Conservation (phyloP, 2,888 invertebrate species). For the Allacma fusca region DNA sequence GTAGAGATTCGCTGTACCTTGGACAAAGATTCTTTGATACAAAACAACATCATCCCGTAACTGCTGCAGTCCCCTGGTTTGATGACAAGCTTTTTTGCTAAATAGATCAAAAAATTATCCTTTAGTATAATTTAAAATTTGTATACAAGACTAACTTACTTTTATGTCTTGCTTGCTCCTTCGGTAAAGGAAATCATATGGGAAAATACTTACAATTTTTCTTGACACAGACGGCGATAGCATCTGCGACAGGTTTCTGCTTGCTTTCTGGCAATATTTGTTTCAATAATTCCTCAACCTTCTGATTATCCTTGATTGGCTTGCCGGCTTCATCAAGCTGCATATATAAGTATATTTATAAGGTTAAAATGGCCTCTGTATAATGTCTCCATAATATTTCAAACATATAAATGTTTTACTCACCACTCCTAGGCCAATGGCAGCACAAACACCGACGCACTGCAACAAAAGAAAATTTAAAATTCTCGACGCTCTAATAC, state of each 20-base stretch:
- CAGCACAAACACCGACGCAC: slow-evolving; percentile 29
- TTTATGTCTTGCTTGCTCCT: too few species aligned
- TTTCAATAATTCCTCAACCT: background rate
- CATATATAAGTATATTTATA: background rate
- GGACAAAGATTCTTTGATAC: slow-evolving; percentile 34
- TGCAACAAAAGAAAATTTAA: background rate
- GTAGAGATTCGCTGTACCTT: too few species aligned
- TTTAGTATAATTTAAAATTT: slow-evolving; percentile 8
- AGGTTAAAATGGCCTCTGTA: too few species aligned
- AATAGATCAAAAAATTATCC: background rate
- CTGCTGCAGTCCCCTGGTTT: slow-evolving; percentile 31
- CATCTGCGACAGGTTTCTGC: slow-evolving; percentile 24
- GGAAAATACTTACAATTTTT: slow-evolving; percentile 15
- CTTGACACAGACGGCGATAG: slow-evolving; percentile 19
- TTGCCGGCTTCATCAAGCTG: slow-evolving; percentile 18
- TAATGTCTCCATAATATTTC: too few species aligned
- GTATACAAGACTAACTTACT: background rate
- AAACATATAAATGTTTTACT: background rate
- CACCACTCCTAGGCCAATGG: slow-evolving; percentile 26
- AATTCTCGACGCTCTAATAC: too few species aligned
- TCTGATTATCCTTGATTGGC: background rate
- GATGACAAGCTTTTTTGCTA: slow-evolving; percentile 32
- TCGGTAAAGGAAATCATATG: too few species aligned
- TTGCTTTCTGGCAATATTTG: background rate
- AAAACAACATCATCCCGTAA: slow-evolving; percentile 37